These are phyloP conservation scores for Paratilapia polleni DNA, from an alignment of 2,113 vertebrate species.

Conservation along the genomic window DNA sequence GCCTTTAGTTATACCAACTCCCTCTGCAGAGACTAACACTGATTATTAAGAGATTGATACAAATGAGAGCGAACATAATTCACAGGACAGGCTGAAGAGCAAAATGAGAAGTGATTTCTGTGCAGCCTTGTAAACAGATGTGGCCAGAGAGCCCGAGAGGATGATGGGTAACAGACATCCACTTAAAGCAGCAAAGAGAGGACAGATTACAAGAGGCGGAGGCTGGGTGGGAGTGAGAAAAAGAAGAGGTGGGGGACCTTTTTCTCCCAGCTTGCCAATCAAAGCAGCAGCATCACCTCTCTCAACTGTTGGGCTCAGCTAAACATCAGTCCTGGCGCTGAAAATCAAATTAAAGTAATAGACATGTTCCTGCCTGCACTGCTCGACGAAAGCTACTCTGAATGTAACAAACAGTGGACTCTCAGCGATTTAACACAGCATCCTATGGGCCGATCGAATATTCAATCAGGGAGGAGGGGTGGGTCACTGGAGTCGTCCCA, in stretches of 20 bases:
- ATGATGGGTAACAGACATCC: slow-evolving; percentile 76
- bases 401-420: slow-evolving; percentile 39
- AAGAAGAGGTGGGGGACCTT: background rate
- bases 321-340: background rate
- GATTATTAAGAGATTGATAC: slow-evolving; percentile 68
- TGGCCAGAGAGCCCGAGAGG: slow-evolving; percentile 62
- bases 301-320: background rate
- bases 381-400: slow-evolving; percentile 10
- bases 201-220: slow-evolving; percentile 36
- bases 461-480: slow-evolving; percentile 6
- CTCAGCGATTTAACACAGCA: slow-evolving; percentile 29
- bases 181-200: slow-evolving; percentile 71
- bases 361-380: background rate
- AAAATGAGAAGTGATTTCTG: slow-evolving; percentile 45
- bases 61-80: slow-evolving; percentile 68
- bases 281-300: background rate
- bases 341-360: slow-evolving; percentile 13
- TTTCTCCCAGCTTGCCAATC: background rate
- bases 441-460: slow-evolving; percentile 7
- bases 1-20: slow-evolving; percentile 68
- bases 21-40: slow-evolving; percentile 74
- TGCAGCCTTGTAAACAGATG: slow-evolving; percentile 74
- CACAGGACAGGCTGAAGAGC: slow-evolving; percentile 51
- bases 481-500: slow-evolving; percentile 21
- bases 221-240: slow-evolving; percentile 10